A percentile compares a stretch with the other conserved stretches of the same genome.
These are phyloP conservation scores for Prunella himalayana DNA, from an alignment of 2,113 vertebrate genomes.

Conservation along the genomic window DNA sequence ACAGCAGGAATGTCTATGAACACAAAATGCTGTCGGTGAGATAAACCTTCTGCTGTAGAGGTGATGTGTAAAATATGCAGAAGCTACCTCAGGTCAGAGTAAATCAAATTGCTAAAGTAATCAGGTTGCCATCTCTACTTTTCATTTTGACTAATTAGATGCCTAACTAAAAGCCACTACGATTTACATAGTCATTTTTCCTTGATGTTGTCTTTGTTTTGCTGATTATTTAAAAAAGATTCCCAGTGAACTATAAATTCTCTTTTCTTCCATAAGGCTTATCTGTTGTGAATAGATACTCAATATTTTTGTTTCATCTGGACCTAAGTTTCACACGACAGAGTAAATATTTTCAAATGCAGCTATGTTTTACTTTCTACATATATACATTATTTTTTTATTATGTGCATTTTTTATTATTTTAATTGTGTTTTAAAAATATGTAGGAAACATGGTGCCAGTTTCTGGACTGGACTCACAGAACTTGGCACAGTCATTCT, in stretches of 20 bases:
- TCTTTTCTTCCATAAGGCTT: not conserved
- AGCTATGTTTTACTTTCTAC: not conserved
- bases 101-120: conserved; percentile 34
- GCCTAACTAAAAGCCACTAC: not conserved
- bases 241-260: not conserved
- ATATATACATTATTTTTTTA: not conserved
- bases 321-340: not conserved
- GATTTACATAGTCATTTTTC: not conserved
- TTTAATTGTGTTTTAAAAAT: not conserved
- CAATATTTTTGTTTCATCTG: not conserved
- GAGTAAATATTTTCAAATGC: too few species aligned
- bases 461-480: not conserved
- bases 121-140: not conserved
- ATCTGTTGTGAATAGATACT: not conserved
- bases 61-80: not conserved
- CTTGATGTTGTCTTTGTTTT: not conserved
- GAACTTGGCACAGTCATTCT: not conserved
- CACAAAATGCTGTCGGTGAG: not conserved
- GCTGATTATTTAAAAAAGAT: not conserved
- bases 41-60: not conserved
- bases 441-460: rapidly evolving
- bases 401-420: not conserved
- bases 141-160: conserved; percentile 57
- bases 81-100: not conserved
- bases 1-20: not conserved